Conservation (phyloP, 2,888 invertebrate species). For the Tachystola acroxantha region DNA sequence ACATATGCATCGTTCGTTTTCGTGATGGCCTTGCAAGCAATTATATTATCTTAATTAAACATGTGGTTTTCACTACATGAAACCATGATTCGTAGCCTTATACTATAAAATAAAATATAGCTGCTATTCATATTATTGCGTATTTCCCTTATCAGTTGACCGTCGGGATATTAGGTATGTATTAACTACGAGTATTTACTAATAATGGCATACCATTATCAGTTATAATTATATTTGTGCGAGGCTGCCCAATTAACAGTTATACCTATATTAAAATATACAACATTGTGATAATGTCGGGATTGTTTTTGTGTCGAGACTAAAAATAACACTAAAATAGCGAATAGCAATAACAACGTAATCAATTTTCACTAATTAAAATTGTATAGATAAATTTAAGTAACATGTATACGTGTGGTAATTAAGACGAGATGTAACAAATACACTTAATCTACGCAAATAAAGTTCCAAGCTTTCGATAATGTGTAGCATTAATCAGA, state of each 20-base stretch:
- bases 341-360: constrained; percentile 4
- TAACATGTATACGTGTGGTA: no score
- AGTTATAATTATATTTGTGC: not conserved
- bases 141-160: not conserved
- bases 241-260: constrained; percentile 1
- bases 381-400: not conserved
- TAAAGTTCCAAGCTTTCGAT: no score
- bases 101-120: no score
- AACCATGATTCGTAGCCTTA: no score
- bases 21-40: no score
- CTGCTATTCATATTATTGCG: not conserved
- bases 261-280: not conserved
- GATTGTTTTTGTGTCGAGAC: constrained; percentile 1
- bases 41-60: no score
- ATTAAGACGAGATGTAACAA: no score
- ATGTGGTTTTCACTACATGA: no score
- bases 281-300: not conserved
- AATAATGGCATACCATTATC: not conserved
- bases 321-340: constrained; percentile 1
- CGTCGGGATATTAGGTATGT: no score
- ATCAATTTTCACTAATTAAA: constrained; percentile 7
- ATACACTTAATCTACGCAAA: no score
- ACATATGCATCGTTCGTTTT: no score
- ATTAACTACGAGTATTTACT: not conserved
- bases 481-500: no score